Percentiles rank a stretch among this genome's conserved stretches.
Conservation (phyloP, 2,113 vertebrate species). For the Sciurus niger region DNA sequence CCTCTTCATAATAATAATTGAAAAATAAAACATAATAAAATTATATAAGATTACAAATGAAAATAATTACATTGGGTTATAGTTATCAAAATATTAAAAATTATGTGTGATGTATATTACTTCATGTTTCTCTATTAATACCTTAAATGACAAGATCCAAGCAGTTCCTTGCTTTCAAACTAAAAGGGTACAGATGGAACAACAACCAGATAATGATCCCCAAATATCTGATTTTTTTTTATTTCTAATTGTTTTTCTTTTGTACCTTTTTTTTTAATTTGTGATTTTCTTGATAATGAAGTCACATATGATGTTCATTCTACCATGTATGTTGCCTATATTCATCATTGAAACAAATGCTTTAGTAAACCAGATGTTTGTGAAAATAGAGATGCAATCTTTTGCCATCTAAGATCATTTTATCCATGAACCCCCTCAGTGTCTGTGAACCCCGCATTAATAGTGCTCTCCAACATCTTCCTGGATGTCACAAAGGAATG, state of each 20-base stretch:
- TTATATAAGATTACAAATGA: not conserved
- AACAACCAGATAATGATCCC: not conserved
- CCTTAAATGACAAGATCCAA: not conserved
- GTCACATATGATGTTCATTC: not conserved
- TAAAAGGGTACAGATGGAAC: not conserved
- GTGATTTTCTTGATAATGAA: slow-evolving; percentile 35
- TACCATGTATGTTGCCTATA: not conserved
- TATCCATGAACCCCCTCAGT: not conserved
- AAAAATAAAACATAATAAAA: slow-evolving; percentile 18
- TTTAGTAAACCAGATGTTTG: not conserved
- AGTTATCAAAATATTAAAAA: slow-evolving; percentile 36
- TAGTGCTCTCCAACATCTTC: not conserved
- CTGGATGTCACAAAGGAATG: not conserved
- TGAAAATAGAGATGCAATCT: not conserved
- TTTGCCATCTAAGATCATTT: not conserved
- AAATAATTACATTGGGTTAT: not conserved
- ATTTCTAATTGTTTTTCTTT: no score
- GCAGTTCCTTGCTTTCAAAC: not conserved
- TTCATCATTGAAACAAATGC: not conserved
- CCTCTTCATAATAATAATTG: not conserved
- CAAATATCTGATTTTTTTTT: not conserved
- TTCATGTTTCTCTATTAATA: not conserved
- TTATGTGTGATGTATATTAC: not conserved
- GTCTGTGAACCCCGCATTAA: not conserved
- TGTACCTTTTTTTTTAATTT: not conserved